Evolutionary conservation across 2,797 vertebrate genomes (phyloP).

Genomic region (Atherinosoma microstoma): DNA sequence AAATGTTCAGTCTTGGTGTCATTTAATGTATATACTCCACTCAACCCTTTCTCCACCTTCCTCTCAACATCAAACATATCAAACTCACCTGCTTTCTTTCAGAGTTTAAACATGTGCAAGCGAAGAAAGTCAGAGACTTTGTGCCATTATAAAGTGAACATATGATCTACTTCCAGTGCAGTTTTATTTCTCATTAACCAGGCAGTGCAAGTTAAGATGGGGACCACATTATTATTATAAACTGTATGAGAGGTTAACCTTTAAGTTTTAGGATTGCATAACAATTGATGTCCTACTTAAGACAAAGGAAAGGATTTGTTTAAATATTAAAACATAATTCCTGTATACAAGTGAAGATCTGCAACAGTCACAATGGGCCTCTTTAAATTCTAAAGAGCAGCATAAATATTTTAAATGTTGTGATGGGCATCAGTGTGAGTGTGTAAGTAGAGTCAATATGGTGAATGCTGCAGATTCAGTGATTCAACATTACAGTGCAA

Average conservation of each 20-base stretch:
- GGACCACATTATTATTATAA: constrained; percentile 22
- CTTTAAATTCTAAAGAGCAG: background rate
- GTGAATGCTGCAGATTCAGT: constrained; percentile 4
- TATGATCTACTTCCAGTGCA: constrained; percentile 50
- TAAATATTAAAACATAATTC: background rate
- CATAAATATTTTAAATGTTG: too few species aligned
- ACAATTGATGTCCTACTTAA: constrained; percentile 23
- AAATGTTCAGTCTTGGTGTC: constrained; percentile 64
- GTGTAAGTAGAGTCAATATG: too few species aligned
- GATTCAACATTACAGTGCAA: constrained; percentile 4
- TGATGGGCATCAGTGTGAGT: too few species aligned
- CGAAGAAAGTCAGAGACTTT: constrained; percentile 25
- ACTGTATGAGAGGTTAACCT: constrained; percentile 19
- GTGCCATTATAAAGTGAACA: constrained; percentile 47
- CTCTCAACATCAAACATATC: constrained; percentile 32
- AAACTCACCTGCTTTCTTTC: constrained; percentile 20
- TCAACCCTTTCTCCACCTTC: constrained; percentile 6
- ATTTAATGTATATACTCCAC: constrained; percentile 35
- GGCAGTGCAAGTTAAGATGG: constrained; percentile 20
- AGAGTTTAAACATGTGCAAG: constrained; percentile 24
- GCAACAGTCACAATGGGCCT: background rate
- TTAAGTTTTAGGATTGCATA: constrained; percentile 22
- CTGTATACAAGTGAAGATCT: too few species aligned
- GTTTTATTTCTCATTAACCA: constrained; percentile 19
- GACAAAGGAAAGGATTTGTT: constrained; percentile 28